A percentile compares a stretch with the other conserved stretches of the same genome.
Evolutionary conservation across 1,140 invertebrate species (phyloP).

Genomic region (Eupeodes corollae): DNA sequence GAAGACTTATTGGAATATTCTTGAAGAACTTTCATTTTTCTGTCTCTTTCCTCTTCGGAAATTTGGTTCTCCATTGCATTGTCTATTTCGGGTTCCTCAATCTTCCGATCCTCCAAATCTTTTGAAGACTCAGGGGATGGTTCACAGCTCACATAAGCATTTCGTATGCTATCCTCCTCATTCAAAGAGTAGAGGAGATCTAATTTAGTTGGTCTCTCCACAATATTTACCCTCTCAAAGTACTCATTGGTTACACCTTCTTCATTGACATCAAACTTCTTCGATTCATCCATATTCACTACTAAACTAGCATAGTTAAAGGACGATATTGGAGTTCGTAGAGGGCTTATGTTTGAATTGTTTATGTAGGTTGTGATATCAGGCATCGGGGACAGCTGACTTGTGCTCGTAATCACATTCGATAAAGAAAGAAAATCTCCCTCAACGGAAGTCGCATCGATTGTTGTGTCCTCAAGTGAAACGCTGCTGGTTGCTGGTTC

Average conservation of each 20-base stretch:
- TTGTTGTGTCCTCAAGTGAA: constrained; percentile 6
- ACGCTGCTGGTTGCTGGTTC: constrained; percentile 9
- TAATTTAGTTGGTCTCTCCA: constrained; percentile 25
- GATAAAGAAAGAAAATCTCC: constrained; percentile 4
- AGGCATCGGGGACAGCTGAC: constrained; percentile 20
- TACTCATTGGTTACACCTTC: constrained; percentile 34
- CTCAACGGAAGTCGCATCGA: constrained; percentile 12
- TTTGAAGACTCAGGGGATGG: too few relatives aligned
- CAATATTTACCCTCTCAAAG: constrained; percentile 33
- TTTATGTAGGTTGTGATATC: constrained; percentile 19
- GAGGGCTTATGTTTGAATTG: constrained; percentile 16
- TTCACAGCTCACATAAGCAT: background rate
- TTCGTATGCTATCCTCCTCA: constrained; percentile 18
- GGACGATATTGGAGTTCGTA: constrained; percentile 13
- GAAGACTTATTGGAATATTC: constrained; percentile 10
- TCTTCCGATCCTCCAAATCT: too few relatives aligned
- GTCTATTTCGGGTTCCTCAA: background rate
- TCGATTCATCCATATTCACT: background rate
- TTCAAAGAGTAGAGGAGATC: constrained; percentile 27
- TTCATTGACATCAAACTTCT: constrained; percentile 21
- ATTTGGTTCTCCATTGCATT: background rate
- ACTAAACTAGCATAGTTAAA: constrained; percentile 3
- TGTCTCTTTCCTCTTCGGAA: background rate
- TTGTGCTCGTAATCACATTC: constrained; percentile 12
- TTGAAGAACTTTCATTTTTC: constrained; percentile 7